Conservation (phyloP, 2,797 vertebrate species). For the Setipinna tenuifilis region DNA sequence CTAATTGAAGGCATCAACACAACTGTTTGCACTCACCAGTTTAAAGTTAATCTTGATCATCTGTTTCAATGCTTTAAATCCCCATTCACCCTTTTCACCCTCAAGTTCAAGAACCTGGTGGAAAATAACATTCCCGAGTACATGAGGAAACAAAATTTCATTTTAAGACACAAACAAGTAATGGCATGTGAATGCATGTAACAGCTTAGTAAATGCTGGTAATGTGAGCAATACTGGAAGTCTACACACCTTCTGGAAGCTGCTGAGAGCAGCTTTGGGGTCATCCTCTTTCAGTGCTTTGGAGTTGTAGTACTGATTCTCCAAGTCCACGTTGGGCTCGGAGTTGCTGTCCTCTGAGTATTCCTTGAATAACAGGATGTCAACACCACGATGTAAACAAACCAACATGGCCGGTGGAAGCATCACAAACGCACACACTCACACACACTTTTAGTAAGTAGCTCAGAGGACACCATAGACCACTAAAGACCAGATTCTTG, state of each 20-base stretch:
- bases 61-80: constrained; percentile 99
- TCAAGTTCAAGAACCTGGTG: constrained; percentile 95
- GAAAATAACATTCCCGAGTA: not conserved
- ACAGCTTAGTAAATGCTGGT: no score
- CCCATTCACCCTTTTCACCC: constrained; percentile 99
- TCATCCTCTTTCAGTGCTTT: constrained; percentile 95
- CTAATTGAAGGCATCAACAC: not conserved
- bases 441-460: not conserved
- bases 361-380: constrained; percentile 70
- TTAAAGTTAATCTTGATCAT: constrained; percentile 99
- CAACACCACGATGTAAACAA: not conserved
- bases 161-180: no score
- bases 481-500: not conserved
- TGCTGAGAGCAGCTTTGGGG: constrained; percentile 89
- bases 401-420: not conserved
- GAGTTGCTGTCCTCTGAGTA: constrained; percentile 94
- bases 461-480: not conserved
- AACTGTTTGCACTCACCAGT: constrained; percentile 80
- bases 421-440: not conserved
- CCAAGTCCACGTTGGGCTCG: constrained; percentile 91
- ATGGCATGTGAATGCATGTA: no score
- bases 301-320: constrained; percentile 95
- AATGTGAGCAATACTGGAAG: not conserved
- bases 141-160: no score
- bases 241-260: constrained; percentile 86